Base-by-base conservation (phyloP, 1,140 invertebrate genomes). In the Marisa cornuarietis region DNA sequence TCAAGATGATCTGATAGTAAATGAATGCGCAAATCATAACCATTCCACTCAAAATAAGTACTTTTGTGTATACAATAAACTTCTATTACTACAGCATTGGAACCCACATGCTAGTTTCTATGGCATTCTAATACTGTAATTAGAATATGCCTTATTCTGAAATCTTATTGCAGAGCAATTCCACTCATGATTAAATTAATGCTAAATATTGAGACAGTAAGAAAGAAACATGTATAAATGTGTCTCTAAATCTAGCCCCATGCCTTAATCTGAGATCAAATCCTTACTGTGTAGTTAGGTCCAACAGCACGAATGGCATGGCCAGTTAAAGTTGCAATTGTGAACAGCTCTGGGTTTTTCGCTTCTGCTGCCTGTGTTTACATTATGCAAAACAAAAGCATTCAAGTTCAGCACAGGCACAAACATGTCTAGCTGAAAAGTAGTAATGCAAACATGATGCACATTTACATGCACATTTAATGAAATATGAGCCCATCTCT, bases 291-390 rank as follows among this genome's bases (percentile, higher is more conserved):
- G 89, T 97, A 96, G 77, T 94, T 94, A 22, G 89, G 88, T 31
- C 97, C 97, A 73, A 95, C 94, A 16, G 95, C 94, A 2, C 95
- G 90, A 73, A 92, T 92, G 16, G 96, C 96, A 90, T 98, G 97
- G 0, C 96, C 96, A 26, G 98, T 99, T 69, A 99, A 91, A 5
- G 98, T 99, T 22, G 98, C 98, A 86, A 99, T 94, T 0, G 98
- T 99, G 84, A 97, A 96, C 26, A 99, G 91, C 91, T 98, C 95
- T 1, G 97, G 96, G 87, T 95, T 94, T 0, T 91, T 87, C 77
- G 93, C 92, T 87, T 96, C 85, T 14, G 89, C 51, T 22, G 92
- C 92, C 90, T 92, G 75, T 51, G 24, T 16, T 9, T 20, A 26
- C 24, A 69, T 22, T 1, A 16, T 0, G 6, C 0, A 42, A n/a